These are phyloP conservation scores for Sympetrum striolatum DNA, from an alignment of 2,888 invertebrate species.

Conservation along the genomic window DNA sequence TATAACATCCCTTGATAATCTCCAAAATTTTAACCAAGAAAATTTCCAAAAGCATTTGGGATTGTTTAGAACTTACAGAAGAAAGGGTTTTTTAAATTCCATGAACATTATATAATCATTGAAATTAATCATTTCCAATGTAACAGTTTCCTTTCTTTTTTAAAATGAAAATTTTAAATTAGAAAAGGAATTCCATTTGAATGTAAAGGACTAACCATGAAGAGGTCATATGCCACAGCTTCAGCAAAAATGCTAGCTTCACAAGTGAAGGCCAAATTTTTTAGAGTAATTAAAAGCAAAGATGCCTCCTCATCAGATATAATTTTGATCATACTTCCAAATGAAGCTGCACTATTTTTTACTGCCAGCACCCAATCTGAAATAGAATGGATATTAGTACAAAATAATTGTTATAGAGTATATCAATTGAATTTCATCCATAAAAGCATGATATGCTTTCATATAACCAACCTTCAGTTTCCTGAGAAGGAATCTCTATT, in stretches of 20 bases:
- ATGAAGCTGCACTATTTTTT: not conserved
- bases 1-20: too few relatives aligned
- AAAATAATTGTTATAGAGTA: not conserved
- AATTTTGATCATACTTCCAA: not conserved
- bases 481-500: not conserved
- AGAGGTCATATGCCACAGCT: slow-evolving; percentile 15
- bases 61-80: too few relatives aligned
- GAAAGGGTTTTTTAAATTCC: not conserved
- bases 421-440: too few relatives aligned
- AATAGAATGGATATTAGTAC: not conserved
- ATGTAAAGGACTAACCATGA: not conserved
- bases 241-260: not conserved
- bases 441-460: too few relatives aligned
- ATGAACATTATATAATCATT: not conserved
- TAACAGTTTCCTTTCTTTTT: too few relatives aligned
- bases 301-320: not conserved
- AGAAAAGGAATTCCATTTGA: too few relatives aligned
- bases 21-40: too few relatives aligned
- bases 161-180: too few relatives aligned
- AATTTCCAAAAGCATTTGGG: too few relatives aligned
- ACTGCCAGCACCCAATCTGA: not conserved
- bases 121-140: too few relatives aligned
- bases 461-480: not conserved
- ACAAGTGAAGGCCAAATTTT: not conserved
- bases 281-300: not conserved